These are phyloP conservation scores for Drosophila nigromelanica DNA, from an alignment of 1,140 invertebrate species.

Conservation along the genomic window DNA sequence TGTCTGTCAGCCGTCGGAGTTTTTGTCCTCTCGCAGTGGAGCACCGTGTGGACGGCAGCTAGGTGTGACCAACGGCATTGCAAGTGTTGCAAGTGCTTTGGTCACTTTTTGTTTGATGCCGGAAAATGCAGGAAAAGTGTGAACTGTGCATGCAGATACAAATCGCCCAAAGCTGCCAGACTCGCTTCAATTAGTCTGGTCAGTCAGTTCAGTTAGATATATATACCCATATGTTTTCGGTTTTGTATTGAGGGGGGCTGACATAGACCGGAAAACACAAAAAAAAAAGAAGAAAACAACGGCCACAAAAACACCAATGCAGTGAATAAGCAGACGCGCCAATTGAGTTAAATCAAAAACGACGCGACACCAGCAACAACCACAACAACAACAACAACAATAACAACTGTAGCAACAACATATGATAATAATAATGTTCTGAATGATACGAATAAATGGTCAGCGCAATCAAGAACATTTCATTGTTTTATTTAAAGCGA, in stretches of 20 bases:
- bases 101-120: slow-evolving; percentile 31
- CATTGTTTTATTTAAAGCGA: slow-evolving; percentile 81
- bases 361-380: slow-evolving; percentile 55
- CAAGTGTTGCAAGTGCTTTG: slow-evolving; percentile 26
- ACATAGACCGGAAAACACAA: slow-evolving; percentile 75
- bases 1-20: slow-evolving; percentile 67
- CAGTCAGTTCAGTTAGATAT: slow-evolving; percentile 50
- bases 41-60: slow-evolving; percentile 13
- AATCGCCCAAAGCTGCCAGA: slow-evolving; percentile 60
- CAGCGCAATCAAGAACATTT: slow-evolving; percentile 70
- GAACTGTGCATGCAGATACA: slow-evolving; percentile 80
- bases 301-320: slow-evolving; percentile 35
- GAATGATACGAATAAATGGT: slow-evolving; percentile 49
- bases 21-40: slow-evolving; percentile 40
- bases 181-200: slow-evolving; percentile 79
- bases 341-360: slow-evolving; percentile 79
- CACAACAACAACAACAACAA: slow-evolving; percentile 21
- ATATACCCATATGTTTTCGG: slow-evolving; percentile 4
- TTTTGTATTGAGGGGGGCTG: slow-evolving; percentile 13
- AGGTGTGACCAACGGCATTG: slow-evolving; percentile 51
- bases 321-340: slow-evolving; percentile 75
- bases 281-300: slow-evolving; percentile 24
- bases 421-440: slow-evolving; percentile 41
- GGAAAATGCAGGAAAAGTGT: slow-evolving; percentile 75
- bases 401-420: slow-evolving; percentile 11